Evolutionary conservation across 2,113 vertebrate species (phyloP).

Genomic region (Hiodon alosoides): DNA sequence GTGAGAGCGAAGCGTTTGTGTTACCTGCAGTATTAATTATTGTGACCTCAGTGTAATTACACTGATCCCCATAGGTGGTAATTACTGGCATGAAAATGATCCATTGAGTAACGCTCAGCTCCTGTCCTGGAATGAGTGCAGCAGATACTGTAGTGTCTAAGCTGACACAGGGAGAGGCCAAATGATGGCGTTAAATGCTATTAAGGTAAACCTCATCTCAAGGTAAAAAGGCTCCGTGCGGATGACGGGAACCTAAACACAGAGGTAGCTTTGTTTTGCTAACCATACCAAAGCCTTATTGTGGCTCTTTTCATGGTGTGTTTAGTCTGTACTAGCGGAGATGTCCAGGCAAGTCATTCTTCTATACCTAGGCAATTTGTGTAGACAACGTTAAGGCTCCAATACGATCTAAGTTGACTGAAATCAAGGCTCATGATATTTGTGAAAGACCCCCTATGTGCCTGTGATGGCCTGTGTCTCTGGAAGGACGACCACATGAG

Average conservation of each 20-base stretch:
- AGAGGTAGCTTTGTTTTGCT: background rate
- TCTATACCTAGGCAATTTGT: too few relatives aligned
- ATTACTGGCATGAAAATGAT: slow-evolving; percentile 8
- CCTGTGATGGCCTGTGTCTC: too few relatives aligned
- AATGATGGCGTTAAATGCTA: background rate
- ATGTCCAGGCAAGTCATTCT: too few relatives aligned
- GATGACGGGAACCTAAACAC: background rate
- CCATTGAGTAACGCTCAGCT: background rate
- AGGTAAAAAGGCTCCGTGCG: background rate
- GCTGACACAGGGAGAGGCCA: slow-evolving; percentile 12
- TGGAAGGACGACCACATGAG: too few relatives aligned
- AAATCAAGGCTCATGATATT: too few relatives aligned
- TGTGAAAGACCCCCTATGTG: too few relatives aligned
- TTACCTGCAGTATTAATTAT: slow-evolving; percentile 16
- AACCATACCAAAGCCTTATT: too few relatives aligned
- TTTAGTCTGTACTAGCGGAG: too few relatives aligned
- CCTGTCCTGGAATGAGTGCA: background rate
- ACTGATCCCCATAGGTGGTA: background rate
- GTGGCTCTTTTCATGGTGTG: too few relatives aligned
- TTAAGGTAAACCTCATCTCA: background rate
- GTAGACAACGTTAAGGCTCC: too few relatives aligned
- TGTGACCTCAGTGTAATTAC: slow-evolving; percentile 27
- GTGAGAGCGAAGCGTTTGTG: background rate
- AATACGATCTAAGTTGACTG: too few relatives aligned
- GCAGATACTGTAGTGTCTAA: background rate